Evolutionary conservation across 2,888 invertebrate species (phyloP).

Genomic region (Acrobasis consociella): DNA sequence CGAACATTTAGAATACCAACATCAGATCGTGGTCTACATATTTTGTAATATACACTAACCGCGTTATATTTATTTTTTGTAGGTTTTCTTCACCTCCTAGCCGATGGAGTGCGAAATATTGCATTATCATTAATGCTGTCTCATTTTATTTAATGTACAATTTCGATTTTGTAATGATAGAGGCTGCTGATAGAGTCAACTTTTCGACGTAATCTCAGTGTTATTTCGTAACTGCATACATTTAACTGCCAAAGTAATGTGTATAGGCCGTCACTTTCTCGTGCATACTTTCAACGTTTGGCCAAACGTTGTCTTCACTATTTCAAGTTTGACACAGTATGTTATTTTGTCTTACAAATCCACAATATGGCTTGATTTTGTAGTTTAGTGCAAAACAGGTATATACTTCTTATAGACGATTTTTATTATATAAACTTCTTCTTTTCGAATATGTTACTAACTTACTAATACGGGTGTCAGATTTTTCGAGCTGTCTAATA

Average conservation of each 20-base stretch:
- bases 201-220: slow-evolving; percentile 38
- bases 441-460: too few relatives aligned
- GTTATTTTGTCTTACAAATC: not conserved
- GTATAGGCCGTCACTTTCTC: slow-evolving; percentile 44
- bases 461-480: too few relatives aligned
- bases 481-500: too few relatives aligned
- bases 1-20: not conserved
- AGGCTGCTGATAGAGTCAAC: slow-evolving; percentile 8
- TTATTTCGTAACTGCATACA: slow-evolving; percentile 46
- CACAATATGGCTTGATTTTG: too few relatives aligned
- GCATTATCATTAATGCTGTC: slow-evolving; percentile 30
- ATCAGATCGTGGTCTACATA: not conserved
- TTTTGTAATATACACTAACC: not conserved
- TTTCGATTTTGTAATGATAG: slow-evolving; percentile 40
- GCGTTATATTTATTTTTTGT: not conserved
- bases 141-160: slow-evolving; percentile 43
- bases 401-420: too few relatives aligned
- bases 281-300: slow-evolving; percentile 35
- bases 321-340: slow-evolving; percentile 1
- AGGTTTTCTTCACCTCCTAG: not conserved
- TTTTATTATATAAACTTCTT: too few relatives aligned
- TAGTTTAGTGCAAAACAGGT: too few relatives aligned
- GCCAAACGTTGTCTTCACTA: slow-evolving; percentile 7
- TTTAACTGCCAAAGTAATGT: slow-evolving; percentile 37
- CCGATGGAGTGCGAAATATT: slow-evolving; percentile 20